phyloP scores from a whole-genome alignment of 2,113 vertebrate genomes.

The Hyperoodon ampullatus region DNA sequence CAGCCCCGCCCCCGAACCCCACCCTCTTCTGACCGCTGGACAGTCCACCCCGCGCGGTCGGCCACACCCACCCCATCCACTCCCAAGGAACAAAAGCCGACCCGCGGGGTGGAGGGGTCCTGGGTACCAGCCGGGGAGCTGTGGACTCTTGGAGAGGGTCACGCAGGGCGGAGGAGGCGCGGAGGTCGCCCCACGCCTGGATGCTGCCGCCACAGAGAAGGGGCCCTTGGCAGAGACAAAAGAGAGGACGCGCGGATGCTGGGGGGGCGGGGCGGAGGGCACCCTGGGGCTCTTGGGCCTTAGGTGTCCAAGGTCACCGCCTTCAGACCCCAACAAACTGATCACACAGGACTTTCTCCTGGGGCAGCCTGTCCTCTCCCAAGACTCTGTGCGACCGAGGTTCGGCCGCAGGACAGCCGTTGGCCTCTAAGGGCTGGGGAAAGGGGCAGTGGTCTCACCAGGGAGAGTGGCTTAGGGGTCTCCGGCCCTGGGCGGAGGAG shows the following conservation, averaged over 20 bases:
- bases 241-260: neutral
- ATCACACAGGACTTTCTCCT: neutral
- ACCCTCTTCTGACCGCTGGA: neutral
- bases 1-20: conserved; percentile 53
- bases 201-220: too few relatives aligned
- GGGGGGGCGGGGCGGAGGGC: neutral
- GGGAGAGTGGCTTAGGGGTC: neutral
- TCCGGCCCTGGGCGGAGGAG: rapidly evolving
- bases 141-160: neutral
- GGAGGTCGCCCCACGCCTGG: neutral
- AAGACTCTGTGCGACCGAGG: neutral
- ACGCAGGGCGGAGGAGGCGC: neutral
- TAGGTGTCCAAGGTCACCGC: neutral
- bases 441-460: neutral
- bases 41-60: neutral
- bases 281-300: neutral
- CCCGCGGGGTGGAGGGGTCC: neutral
- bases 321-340: neutral
- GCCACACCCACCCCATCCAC: conserved; percentile 59
- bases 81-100: conserved; percentile 53
- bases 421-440: neutral
- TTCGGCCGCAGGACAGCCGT: neutral
- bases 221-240: neutral
- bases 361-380: neutral
- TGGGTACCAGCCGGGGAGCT: neutral